Conservation (phyloP, 2,797 vertebrate genomes). For the Parotocinclus haroldoi region DNA sequence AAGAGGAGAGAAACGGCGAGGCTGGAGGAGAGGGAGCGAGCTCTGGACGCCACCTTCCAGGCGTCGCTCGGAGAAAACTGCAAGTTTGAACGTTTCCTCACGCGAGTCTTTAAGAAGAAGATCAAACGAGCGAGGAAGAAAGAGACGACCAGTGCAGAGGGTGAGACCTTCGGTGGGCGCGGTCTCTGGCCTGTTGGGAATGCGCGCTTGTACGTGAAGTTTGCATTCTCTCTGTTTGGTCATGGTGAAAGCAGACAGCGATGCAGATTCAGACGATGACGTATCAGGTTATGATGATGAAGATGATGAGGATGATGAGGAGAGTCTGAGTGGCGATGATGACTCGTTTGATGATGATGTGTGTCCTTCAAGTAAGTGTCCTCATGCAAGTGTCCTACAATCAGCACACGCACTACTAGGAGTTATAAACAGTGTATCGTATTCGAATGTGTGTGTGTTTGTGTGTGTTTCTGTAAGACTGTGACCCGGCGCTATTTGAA, state of each 20-base stretch:
- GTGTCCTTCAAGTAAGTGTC: constrained; percentile 78
- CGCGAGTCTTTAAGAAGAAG: constrained; percentile 81
- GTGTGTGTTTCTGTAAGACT: constrained; percentile 67
- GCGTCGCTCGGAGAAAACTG: constrained; percentile 79
- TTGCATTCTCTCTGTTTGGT: neutral
- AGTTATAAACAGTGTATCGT: no score
- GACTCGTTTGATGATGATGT: constrained; percentile 65
- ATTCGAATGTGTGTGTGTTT: constrained; percentile 28
- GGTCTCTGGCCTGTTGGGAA: constrained; percentile 2
- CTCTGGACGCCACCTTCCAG: constrained; percentile 70
- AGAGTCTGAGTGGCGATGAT: constrained; percentile 59
- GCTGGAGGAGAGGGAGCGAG: constrained; percentile 77
- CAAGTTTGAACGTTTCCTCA: constrained; percentile 80
- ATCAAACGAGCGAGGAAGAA: constrained; percentile 72
- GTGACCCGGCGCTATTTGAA: constrained; percentile 74
- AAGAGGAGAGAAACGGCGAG: constrained; percentile 72
- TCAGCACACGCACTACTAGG: neutral
- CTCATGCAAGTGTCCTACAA: no score
- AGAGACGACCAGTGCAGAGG: constrained; percentile 50
- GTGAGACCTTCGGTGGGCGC: constrained; percentile 35
- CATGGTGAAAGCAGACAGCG: constrained; percentile 74
- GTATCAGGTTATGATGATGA: constrained; percentile 64
- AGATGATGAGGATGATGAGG: constrained; percentile 65
- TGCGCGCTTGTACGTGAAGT: neutral
- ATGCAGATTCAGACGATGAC: constrained; percentile 75